Conservation (phyloP, 2,888 invertebrate genomes). For the Itoplectis maculator region DNA sequence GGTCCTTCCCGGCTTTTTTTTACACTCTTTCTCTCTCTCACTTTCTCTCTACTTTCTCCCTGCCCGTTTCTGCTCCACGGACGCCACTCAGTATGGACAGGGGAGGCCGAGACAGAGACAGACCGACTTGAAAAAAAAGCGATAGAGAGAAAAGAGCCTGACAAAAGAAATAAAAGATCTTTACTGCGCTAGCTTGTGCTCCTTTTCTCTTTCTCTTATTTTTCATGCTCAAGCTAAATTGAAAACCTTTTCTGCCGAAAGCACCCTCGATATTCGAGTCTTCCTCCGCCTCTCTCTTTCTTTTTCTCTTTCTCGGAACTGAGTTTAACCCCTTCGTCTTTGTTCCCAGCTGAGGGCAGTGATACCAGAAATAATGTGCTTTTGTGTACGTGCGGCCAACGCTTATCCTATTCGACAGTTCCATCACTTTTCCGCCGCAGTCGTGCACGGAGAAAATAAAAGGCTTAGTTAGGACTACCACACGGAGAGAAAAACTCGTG, state of each 20-base stretch:
- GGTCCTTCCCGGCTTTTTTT: conserved; percentile 24
- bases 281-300: too few species aligned
- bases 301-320: too few species aligned
- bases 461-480: too few species aligned
- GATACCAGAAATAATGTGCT: neutral
- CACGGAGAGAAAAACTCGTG: too few species aligned
- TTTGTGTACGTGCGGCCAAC: neutral
- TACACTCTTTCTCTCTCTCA: conserved; percentile 31
- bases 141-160: conserved; percentile 5
- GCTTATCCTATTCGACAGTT: neutral
- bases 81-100: neutral
- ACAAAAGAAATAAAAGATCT: conserved; percentile 62
- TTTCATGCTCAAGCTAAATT: conserved; percentile 45
- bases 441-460: too few species aligned
- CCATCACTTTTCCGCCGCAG: neutral
- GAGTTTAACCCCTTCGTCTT: neutral
- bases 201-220: neutral
- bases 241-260: conserved; percentile 37
- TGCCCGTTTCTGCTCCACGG: neutral
- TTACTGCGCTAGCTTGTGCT: conserved; percentile 7
- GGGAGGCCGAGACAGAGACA: conserved; percentile 7
- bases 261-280: conserved; percentile 12
- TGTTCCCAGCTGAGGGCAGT: neutral
- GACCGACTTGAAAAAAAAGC: neutral
- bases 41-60: conserved; percentile 29